Evolutionary conservation across 2,797 vertebrate species (phyloP).

Genomic region (Neosilurus hyrtlii): DNA sequence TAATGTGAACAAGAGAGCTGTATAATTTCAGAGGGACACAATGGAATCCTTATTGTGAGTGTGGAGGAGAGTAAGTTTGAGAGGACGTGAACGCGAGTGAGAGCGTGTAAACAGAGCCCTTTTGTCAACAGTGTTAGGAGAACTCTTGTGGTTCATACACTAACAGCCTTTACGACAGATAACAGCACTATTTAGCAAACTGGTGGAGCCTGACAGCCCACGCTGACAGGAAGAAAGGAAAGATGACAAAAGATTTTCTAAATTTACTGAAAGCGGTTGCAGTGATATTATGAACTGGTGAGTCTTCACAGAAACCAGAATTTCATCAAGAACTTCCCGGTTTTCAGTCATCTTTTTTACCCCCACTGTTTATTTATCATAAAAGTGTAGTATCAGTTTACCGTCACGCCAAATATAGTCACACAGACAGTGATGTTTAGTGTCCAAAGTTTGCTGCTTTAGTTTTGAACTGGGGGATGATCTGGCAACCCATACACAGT

Average conservation of each 20-base stretch:
- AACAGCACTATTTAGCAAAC: slow-evolving; percentile 44
- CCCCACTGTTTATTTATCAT: no score
- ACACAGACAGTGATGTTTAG: background rate
- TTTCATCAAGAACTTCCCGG: slow-evolving; percentile 1
- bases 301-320: background rate
- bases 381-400: background rate
- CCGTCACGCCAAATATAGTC: no score
- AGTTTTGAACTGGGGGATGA: background rate
- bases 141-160: slow-evolving; percentile 31
- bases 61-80: slow-evolving; percentile 38
- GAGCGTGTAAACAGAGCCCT: slow-evolving; percentile 39
- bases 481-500: background rate
- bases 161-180: slow-evolving; percentile 31
- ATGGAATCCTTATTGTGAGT: slow-evolving; percentile 41
- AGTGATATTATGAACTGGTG: background rate
- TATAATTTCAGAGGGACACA: slow-evolving; percentile 41
- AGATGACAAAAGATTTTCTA: background rate
- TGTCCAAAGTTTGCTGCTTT: background rate
- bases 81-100: slow-evolving; percentile 43
- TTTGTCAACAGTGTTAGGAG: slow-evolving; percentile 45
- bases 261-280: background rate
- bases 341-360: background rate
- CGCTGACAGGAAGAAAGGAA: slow-evolving; percentile 30
- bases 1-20: slow-evolving; percentile 36
- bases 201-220: slow-evolving; percentile 16